Evolutionary conservation across 2,113 vertebrate species (phyloP), one percentile per base, ranked within the genome.

Genomic region (Benitochromis conjunctus): DNA sequence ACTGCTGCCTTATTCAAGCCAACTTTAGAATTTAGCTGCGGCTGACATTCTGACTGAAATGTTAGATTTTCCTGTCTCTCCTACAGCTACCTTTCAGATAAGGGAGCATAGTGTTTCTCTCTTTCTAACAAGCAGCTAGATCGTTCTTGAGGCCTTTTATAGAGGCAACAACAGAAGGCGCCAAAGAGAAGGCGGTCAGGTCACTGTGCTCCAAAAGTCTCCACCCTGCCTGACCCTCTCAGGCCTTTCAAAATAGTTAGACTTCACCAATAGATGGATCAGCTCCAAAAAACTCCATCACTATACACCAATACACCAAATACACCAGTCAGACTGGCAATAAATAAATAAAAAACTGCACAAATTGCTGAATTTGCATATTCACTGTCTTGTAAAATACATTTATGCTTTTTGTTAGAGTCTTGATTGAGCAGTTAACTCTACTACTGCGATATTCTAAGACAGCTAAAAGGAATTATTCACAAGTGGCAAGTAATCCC

Each of bases 271-370:
- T 76, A 0, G 3, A 76, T n/a, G 46, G 71, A 76, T 31, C 71
- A 76, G 13, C 16, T 76, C 71, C 43, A 16, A 0, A 19, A 29
- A 12, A 7, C 31, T 13, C 46, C 29, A 1, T n/a, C 46, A 53
- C 26, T 26, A 26, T 26, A 26, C 26, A 26, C 26, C 26, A 26
- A 26, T 26, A 26, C 26, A 26, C 26, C 26, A 53, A 76, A 53
- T 19, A 19, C 43, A 51, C 69, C 24, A 19, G 26, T 19, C 43
- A 31, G 29, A 51, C 16, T 76, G 43, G 60, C n/a, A 62, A 36
- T 62, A 0, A 7, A 51, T 51, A 74, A 46, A 29, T 5, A 0
- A 3, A 18, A 74, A 48, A 48, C 5, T 43, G 12, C 64, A 24
- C n/a, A 46, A 21, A 18, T 3, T 46, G 41, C 9, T 71, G 3